These are phyloP conservation scores for Hydra vulgaris DNA, from an alignment of 30 jellyfish, hydroid and myxozoan genomes.

Conservation along the genomic window DNA sequence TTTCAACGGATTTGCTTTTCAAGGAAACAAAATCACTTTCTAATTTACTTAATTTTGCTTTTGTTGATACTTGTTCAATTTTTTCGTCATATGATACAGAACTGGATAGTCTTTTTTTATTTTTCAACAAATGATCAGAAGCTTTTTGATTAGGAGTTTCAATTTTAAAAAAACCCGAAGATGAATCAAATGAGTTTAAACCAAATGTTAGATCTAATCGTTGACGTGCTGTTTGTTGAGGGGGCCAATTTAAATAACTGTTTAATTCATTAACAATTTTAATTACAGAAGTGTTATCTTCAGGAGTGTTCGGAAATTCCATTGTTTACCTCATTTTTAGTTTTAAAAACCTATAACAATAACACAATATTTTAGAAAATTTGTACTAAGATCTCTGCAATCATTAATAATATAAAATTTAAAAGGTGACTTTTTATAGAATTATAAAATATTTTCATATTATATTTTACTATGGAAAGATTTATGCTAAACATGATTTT, in stretches of 20 bases:
- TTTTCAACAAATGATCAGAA: not conserved
- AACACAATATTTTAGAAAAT: no score
- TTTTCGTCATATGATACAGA: conserved; percentile 11
- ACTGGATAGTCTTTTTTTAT: not conserved
- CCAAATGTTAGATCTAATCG: not conserved
- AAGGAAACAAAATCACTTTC: conserved; percentile 6
- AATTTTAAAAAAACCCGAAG: not conserved
- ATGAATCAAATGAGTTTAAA: not conserved
- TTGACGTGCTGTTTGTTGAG: conserved; percentile 6
- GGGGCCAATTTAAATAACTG: conserved; percentile 12
- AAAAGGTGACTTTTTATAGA: no score
- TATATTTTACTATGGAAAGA: no score
- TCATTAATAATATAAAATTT: no score
- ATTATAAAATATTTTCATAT: no score
- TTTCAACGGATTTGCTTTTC: not conserved
- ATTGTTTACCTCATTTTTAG: not conserved
- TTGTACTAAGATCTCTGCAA: no score
- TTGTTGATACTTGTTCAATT: conserved; percentile 2
- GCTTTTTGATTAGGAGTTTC: not conserved
- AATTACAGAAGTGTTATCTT: conserved; percentile 54
- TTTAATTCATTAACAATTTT: conserved; percentile 42
- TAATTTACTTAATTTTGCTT: conserved; percentile 8
- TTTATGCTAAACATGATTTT: no score
- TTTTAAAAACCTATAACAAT: not conserved
- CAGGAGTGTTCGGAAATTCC: conserved; percentile 59